Conservation (phyloP, 2,113 vertebrate genomes). For the Pardalotus punctatus region DNA sequence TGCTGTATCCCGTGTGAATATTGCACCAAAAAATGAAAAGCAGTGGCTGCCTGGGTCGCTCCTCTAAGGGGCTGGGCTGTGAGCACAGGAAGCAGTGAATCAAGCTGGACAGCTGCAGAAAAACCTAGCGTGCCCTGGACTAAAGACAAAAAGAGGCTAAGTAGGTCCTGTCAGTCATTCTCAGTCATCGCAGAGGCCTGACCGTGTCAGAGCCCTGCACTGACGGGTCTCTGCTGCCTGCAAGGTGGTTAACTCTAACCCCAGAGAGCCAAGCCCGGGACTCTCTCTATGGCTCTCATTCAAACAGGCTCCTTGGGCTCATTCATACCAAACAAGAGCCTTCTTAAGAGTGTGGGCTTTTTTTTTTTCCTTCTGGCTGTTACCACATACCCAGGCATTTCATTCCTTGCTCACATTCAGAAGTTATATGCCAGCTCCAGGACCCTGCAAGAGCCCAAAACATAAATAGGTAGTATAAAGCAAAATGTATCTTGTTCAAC, state of each 20-base stretch:
- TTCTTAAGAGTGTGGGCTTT: not conserved
- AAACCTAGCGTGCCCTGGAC: not conserved
- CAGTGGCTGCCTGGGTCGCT: not conserved
- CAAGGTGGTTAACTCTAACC: conserved; percentile 39
- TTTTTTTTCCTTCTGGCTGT: not conserved
- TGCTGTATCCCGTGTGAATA: not conserved
- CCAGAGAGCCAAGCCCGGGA: not conserved
- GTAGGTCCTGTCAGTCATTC: not conserved
- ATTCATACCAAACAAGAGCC: conserved; percentile 31
- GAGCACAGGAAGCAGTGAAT: conserved; percentile 48
- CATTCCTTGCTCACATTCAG: not conserved
- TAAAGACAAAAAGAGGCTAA: not conserved
- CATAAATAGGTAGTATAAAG: not conserved
- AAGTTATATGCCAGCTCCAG: not conserved
- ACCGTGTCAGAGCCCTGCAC: not conserved
- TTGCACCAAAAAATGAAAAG: not conserved
- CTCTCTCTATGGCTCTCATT: conserved; percentile 30
- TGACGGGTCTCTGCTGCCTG: not conserved
- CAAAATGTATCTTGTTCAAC: not conserved
- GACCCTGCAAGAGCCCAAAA: not conserved
- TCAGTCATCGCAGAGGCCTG: not conserved
- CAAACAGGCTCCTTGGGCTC: conserved; percentile 4
- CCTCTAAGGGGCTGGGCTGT: not conserved
- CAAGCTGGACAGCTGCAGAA: conserved; percentile 28
- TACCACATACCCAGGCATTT: not conserved